These are phyloP conservation scores for Lobophora halterata DNA, from an alignment of 2,888 invertebrate species.

Conservation along the genomic window DNA sequence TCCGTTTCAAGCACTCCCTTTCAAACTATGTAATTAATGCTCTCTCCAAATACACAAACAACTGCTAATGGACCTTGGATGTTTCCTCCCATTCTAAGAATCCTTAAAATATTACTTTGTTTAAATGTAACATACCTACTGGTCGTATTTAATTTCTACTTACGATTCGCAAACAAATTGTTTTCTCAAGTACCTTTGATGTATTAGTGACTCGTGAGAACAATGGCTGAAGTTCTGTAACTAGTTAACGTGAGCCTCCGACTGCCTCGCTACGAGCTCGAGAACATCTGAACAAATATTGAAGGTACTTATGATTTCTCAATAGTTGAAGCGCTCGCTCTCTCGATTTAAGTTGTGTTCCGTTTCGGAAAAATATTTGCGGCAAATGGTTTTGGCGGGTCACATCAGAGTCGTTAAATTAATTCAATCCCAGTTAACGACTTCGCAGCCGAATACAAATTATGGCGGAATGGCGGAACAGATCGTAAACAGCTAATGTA, in stretches of 20 bases:
- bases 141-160: constrained; percentile 18
- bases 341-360: constrained; percentile 35
- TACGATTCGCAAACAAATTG: constrained; percentile 22
- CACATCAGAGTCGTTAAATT: constrained; percentile 31
- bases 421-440: constrained; percentile 37
- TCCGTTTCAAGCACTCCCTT: constrained; percentile 29
- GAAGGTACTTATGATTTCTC: constrained; percentile 41
- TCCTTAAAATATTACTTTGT: constrained; percentile 19
- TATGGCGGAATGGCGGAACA: constrained; percentile 34
- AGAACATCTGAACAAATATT: constrained; percentile 47
- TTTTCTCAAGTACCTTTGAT: constrained; percentile 30
- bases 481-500: constrained; percentile 38
- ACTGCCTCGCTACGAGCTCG: constrained; percentile 36
- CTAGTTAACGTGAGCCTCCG: constrained; percentile 39
- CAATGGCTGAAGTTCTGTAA: constrained; percentile 34
- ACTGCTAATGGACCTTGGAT: constrained; percentile 13
- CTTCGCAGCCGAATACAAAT: constrained; percentile 35
- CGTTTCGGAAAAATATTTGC: constrained; percentile 32
- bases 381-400: constrained; percentile 20
- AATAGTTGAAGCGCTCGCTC: constrained; percentile 38
- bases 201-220: constrained; percentile 33
- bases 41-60: constrained; percentile 19
- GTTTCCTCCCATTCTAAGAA: constrained; percentile 12
- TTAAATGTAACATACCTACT: constrained; percentile 12
- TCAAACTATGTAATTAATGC: constrained; percentile 39